Evolutionary conservation across 2,888 invertebrate genomes (phyloP), one percentile per base, ranked within the genome.

Genomic region (Andrena marginata): DNA sequence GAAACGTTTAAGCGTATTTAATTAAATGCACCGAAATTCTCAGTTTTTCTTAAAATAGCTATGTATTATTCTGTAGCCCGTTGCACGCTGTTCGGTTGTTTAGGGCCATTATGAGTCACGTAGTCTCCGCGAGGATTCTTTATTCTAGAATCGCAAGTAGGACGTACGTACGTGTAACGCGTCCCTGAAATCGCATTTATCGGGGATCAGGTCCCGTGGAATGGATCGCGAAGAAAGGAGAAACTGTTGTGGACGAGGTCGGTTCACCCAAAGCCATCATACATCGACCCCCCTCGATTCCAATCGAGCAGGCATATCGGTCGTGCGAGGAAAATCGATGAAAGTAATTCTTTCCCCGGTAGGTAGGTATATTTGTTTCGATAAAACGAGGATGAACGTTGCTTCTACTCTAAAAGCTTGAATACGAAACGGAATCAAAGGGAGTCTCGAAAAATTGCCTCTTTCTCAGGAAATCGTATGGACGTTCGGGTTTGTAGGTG

Each of bases 401-500:
- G 29, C 35, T 23, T 6, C 3, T 29, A 20, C 20, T 31, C 31
- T 23, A 23, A 6, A 16, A 13, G 23, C 6, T 62, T 49, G 8
- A 16, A 48, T n/a, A 54, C n/a, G 64, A 59, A 31, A 23, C 56
- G 13, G 69, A 77, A 49, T 56, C 23, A 10, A n/a, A 35, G 51
- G 31, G 51, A 54, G 62, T 20, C n/a, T 33, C 59, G 76, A 56
- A 51, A 77, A 59, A 49, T 64, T 64, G 35, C 42, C 42, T 60
- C n/a, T n/a, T 49, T 51, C 64, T 51, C 51, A 48, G 59, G 64
- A 70, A 65, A 80, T 70, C 59, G 70, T 51, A 70, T 70, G 78
- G 63, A 29, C 48, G 69, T 77, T 51, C 51, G 59, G 80, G 54
- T 82, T 82, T 82, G 67, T 82, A 80, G 80, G 75, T 75, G 82